Percentiles rank a stretch among this genome's conserved stretches.
Evolutionary conservation across 92 coral and sea anemone species (phyloP).

Genomic region (Micromussa lordhowensis): DNA sequence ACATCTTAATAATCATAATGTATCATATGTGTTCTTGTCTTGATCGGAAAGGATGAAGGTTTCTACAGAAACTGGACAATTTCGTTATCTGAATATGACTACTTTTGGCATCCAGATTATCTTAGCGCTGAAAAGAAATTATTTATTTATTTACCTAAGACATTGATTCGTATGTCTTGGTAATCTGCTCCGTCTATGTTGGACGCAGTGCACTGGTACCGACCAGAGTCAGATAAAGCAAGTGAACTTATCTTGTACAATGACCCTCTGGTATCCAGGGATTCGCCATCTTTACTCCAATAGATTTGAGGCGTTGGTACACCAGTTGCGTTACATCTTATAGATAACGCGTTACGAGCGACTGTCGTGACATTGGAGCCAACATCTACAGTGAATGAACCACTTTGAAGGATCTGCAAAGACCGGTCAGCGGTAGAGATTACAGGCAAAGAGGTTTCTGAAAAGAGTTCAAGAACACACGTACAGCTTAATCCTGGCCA

Average conservation of each 20-base stretch:
- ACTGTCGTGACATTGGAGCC: slow-evolving; percentile 80
- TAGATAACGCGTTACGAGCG: slow-evolving; percentile 66
- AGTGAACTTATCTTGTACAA: slow-evolving; percentile 45
- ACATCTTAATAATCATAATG: background rate
- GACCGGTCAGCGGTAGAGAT: slow-evolving; percentile 50
- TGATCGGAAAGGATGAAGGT: background rate
- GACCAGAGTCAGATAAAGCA: slow-evolving; percentile 73
- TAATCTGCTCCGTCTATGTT: slow-evolving; percentile 77
- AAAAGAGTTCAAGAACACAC: background rate
- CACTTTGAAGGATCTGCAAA: slow-evolving; percentile 38
- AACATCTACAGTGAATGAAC: slow-evolving; percentile 61
- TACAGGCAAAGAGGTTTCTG: slow-evolving; percentile 86
- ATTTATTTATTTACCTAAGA: slow-evolving; percentile 68
- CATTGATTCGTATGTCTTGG: slow-evolving; percentile 53
- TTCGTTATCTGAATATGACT: background rate
- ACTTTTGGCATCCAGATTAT: background rate
- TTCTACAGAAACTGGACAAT: background rate
- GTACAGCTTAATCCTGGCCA: too few species aligned
- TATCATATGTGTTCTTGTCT: background rate
- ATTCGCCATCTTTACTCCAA: slow-evolving; percentile 70
- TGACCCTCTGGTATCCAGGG: slow-evolving; percentile 50
- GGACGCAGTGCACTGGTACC: slow-evolving; percentile 83
- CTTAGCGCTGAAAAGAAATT: background rate
- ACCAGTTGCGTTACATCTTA: slow-evolving; percentile 85
- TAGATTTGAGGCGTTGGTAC: slow-evolving; percentile 70